Conservation (phyloP, 1,140 invertebrate genomes). For the Drosophila eugracilis region DNA sequence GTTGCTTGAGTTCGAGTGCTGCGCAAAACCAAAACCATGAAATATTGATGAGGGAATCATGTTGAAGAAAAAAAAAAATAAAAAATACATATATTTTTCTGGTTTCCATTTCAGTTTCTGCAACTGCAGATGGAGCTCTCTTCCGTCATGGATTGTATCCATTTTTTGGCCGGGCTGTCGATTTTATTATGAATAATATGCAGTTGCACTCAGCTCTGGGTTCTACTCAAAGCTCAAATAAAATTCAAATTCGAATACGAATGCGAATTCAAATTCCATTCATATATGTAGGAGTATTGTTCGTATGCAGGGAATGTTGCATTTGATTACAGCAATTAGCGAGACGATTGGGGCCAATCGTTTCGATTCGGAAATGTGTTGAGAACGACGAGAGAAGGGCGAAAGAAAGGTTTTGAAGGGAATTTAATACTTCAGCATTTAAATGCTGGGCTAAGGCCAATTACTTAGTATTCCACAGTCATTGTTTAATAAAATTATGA, state of each 20-base stretch:
- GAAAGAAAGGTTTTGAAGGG: neutral
- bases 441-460: neutral
- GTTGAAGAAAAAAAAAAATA: slow-evolving; percentile 71
- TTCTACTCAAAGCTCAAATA: slow-evolving; percentile 25
- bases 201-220: slow-evolving; percentile 45
- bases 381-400: neutral
- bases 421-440: neutral
- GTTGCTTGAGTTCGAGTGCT: slow-evolving; percentile 60
- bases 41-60: slow-evolving; percentile 78
- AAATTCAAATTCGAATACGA: slow-evolving; percentile 60
- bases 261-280: slow-evolving; percentile 49
- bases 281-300: neutral
- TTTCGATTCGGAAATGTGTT: neutral
- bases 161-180: slow-evolving; percentile 31
- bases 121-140: slow-evolving; percentile 63
- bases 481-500: neutral
- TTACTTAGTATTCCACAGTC: neutral
- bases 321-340: slow-evolving; percentile 58
- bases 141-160: slow-evolving; percentile 57
- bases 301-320: slow-evolving; percentile 19
- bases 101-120: slow-evolving; percentile 36
- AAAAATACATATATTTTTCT: slow-evolving; percentile 51
- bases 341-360: neutral
- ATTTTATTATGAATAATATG: slow-evolving; percentile 74
- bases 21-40: slow-evolving; percentile 75